Evolutionary conservation across 2,113 vertebrate genomes (phyloP).

Genomic region (Pseudorhombus dupliciocellatus): DNA sequence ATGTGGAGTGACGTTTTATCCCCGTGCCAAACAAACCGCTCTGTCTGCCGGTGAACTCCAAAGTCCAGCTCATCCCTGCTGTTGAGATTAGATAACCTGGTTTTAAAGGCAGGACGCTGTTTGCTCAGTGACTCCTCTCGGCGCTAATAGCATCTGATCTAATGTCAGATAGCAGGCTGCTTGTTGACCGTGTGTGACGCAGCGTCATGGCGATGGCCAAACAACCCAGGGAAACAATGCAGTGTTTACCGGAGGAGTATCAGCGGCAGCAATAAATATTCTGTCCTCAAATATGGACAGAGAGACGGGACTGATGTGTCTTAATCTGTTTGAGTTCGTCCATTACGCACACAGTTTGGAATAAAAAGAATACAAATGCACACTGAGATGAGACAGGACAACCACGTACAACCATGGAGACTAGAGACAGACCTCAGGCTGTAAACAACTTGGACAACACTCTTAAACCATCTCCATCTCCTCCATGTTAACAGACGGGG

Average conservation of each 20-base stretch:
- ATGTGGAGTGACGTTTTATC: constrained; percentile 64
- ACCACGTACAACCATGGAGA: too few species aligned
- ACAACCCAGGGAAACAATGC: constrained; percentile 65
- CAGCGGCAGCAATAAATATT: constrained; percentile 62
- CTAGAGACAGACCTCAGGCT: too few species aligned
- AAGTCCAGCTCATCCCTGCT: constrained; percentile 79
- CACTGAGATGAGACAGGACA: too few species aligned
- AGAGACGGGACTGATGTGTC: background rate
- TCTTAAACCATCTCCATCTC: too few species aligned
- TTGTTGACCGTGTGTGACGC: constrained; percentile 66
- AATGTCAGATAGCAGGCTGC: constrained; percentile 71
- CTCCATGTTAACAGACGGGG: too few species aligned
- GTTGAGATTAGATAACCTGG: constrained; percentile 78
- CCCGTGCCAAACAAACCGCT: constrained; percentile 54
- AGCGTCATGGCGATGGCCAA: constrained; percentile 71
- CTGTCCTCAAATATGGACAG: constrained; percentile 11
- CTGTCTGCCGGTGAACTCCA: constrained; percentile 70
- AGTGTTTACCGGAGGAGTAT: constrained; percentile 68
- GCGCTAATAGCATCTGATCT: constrained; percentile 75
- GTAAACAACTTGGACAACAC: too few species aligned
- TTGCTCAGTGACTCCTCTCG: constrained; percentile 72
- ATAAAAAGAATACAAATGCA: too few species aligned
- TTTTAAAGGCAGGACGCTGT: constrained; percentile 70
- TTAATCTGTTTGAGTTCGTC: background rate
- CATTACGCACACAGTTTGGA: background rate